Base-by-base conservation (phyloP, 2,113 vertebrate genomes). In the Hemiprocne comata region DNA sequence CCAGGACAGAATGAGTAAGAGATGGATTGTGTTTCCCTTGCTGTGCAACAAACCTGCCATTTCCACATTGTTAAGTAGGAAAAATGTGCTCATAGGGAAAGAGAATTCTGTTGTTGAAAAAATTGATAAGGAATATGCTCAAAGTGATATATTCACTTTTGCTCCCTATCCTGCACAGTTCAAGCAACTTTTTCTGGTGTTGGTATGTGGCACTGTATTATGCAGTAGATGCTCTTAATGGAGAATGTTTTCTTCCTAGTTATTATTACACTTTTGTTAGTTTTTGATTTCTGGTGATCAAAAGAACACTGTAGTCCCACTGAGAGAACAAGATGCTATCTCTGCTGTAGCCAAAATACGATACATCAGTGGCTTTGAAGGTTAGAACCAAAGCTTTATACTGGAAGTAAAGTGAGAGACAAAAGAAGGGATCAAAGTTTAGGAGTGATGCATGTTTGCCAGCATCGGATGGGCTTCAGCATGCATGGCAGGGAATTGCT, bases 271-370 rank as follows among this genome's bases (percentile, higher is more conserved):
- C 38, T 83, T 85, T 5, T 66, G 66, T 64, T 74, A 64, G 50
- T 87, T 94, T 95, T 91, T 93, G 82, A 94, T 90, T 94, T 80
- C 55, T 82, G 48, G 54, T 71, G 82, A 96, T 96, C 75, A 97
- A 95, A 93, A 90, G 85, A 84, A 91, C 0, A 0, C 65, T 81
- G 72, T 40, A 75, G 79, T 73, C 72, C 60, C 75, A n/a, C 33
- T 19, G 48, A 66, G 70, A 93, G n/a, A 73, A 25, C 76, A 55
- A 74, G 78, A 93, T 76, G 67, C 67, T 90, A 74, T 95, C 53
- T 71, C 55, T 93, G 26, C 60, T 40, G 33, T 50, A 92, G 64
- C 72, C 79, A 60, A 80, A 57, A 54, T 44, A 44, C 9, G 34
- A 77, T 64, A 46, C 57, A 26, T 26, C 20, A 34, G 48, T 85